Evolutionary conservation across 2,797 vertebrate species (phyloP), one percentile per base, ranked within the genome.

Genomic region (Florisuga fusca): DNA sequence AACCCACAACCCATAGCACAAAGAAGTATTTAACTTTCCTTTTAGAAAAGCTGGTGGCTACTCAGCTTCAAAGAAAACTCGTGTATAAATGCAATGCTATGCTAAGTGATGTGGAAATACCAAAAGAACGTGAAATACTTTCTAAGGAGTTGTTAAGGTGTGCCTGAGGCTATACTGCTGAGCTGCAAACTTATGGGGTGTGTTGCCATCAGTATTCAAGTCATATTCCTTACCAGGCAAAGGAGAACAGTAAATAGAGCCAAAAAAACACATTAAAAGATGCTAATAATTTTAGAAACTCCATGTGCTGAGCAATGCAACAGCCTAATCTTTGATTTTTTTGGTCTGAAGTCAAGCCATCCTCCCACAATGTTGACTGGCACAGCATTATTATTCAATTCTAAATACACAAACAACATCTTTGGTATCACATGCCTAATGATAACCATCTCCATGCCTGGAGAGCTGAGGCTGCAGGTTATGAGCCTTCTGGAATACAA

Each of bases 71-170:
- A 63, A 82, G 68, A 94, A 68, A 87, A 87, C 58, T 62, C 57
- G 23, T 59, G 45, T 69, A 67, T 79, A 87, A 94, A 78, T 53
- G 75, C 75, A 85, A 50, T 36, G 34, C 54, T 66, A 62, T 77
- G 82, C n/a, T 78, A 96, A 95, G 73, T 36, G 79, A 89, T 73
- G 82, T 91, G 84, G 91, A 94, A 95, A 94, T 64, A 71, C 46
- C 23, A 51, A 58, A 84, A 53, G 91, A 90, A 79, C 48, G 8
- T 68, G 85, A 93, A 95, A 72, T 91, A 93, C 93, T 93, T 94
- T 94, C 58, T 81, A 93, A 81, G 46, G 85, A 84, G 51, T 45
- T 86, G 82, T 78, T 95, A 93, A 58, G 54, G 6, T 19, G 43
- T 78, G 84, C 93, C 94, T 71, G n/a, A 78, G 93, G 96, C 94